Evolutionary conservation across 23 tunicate genomes (phyloP).

Genomic region (Ascidia mentula): DNA sequence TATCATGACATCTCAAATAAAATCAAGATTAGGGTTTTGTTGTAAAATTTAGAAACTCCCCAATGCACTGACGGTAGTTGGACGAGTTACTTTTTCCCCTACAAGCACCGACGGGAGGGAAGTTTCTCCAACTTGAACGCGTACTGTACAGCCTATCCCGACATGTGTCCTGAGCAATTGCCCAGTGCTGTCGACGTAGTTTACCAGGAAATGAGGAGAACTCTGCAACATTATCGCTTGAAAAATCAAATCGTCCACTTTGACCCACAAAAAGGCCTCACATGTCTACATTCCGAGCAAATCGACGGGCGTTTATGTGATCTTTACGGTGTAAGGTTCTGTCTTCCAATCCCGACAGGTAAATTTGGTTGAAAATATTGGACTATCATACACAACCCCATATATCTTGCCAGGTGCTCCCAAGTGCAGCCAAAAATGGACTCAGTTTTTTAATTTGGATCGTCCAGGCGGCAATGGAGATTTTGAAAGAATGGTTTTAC

Average conservation of each 20-base stretch:
- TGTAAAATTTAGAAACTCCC: conserved; percentile 2
- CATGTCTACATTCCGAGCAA: not conserved
- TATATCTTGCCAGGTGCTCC: too few species aligned
- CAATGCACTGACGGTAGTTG: not conserved
- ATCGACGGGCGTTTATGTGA: not conserved
- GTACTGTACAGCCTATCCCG: not conserved
- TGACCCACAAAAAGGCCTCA: not conserved
- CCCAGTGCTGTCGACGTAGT: not conserved
- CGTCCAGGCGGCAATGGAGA: too few species aligned
- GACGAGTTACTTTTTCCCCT: not conserved
- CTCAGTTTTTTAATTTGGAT: too few species aligned
- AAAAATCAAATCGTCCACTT: not conserved
- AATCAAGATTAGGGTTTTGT: too few species aligned
- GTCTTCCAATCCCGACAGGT: not conserved
- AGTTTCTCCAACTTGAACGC: not conserved
- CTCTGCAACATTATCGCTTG: not conserved
- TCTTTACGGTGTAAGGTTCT: not conserved
- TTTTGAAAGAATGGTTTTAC: too few species aligned
- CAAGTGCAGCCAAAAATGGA: too few species aligned
- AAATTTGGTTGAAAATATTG: too few species aligned
- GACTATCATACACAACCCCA: too few species aligned
- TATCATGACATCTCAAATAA: too few species aligned
- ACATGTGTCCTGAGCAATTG: not conserved
- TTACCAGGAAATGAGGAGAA: not conserved
- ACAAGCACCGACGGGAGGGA: not conserved